Evolutionary conservation across 2,797 vertebrate species (phyloP), one percentile per base, ranked within the genome.

Genomic region (Anguilla anguilla): DNA sequence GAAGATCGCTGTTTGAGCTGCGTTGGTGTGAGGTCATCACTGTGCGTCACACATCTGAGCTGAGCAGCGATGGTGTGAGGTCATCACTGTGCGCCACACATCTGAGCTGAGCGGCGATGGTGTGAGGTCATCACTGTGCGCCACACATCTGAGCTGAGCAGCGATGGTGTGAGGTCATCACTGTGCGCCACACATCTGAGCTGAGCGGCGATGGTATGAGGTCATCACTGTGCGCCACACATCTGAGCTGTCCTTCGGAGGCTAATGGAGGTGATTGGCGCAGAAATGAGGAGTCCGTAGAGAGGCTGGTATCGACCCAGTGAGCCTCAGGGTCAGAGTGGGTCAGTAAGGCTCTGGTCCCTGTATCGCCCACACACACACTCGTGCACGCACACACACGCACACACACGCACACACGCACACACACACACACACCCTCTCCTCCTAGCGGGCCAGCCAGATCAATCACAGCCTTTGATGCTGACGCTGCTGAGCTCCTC

Each of bases 311-410:
- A 87, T 49, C 86, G 46, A 87, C 84, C 89, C 89, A 86, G 89
- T 2, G 85, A 19, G 83, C 92, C 92, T 89, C 92, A 92, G 92
- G 92, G 90, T 92, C 74, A 13, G 61, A 59, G 64, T 82, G 67
- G 25, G 15, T 4, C 11, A 9, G 49, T 10, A 22, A 17, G 46
- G 19, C 51, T 51, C 1, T 1, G 9, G 15, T 55, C 49, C 25
- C 67, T 39, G 5, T 39, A 46, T 19, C 43, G 13, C 31, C 77
- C 69, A 35, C 19, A 35, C 13, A 74, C 69, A 77, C 64, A 43
- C 28, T 61, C 15, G 35, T 3, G 9, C 53, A 17, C 35, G 43
- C 72, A 77, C 3, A 77, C 28, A 43, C 35, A 19, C 72, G 28
- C 35, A 17, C 35, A 77, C 35, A 19, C 72, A 7, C 35, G 7